Percentiles rank a stretch among this genome's conserved stretches.
phyloP scores from a whole-genome alignment of 2,888 invertebrate genomes.

The Altica lythri region DNA sequence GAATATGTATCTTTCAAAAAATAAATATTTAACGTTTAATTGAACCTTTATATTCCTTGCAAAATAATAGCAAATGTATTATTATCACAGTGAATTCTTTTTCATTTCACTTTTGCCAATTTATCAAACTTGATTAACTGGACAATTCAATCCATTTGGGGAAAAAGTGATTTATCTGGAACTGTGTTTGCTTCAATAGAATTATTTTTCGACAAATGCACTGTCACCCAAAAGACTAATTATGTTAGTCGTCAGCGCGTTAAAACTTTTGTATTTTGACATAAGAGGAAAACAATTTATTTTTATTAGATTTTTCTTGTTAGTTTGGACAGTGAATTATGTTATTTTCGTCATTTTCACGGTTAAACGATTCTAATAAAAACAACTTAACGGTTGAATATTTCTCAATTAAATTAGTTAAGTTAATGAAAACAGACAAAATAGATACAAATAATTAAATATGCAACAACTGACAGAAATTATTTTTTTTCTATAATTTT shows the following conservation, averaged over 20 bases:
- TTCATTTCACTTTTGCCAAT: neutral
- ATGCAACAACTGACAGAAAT: no score
- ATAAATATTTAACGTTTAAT: no score
- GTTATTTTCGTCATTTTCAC: neutral
- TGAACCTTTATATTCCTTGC: no score
- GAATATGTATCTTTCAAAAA: no score
- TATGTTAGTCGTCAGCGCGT: neutral
- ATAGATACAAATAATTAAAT: no score
- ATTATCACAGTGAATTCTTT: neutral
- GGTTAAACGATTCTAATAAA: no score
- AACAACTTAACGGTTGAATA: no score
- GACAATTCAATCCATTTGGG: slow-evolving; percentile 1
- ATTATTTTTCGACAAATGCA: slow-evolving; percentile 9
- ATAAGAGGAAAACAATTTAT: neutral
- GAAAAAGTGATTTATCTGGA: slow-evolving; percentile 1
- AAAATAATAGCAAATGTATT: no score
- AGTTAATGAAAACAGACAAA: no score
- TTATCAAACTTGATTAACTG: slow-evolving; percentile 5
- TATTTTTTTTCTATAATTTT: no score
- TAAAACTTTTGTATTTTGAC: slow-evolving; percentile 1
- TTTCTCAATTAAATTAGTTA: no score
- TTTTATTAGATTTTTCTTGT: neutral
- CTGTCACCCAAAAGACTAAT: slow-evolving; percentile 4
- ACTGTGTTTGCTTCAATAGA: slow-evolving; percentile 3
- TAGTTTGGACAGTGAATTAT: neutral